phyloP scores from a whole-genome alignment of 2,797 vertebrate species.

The Eospalax fontanierii region DNA sequence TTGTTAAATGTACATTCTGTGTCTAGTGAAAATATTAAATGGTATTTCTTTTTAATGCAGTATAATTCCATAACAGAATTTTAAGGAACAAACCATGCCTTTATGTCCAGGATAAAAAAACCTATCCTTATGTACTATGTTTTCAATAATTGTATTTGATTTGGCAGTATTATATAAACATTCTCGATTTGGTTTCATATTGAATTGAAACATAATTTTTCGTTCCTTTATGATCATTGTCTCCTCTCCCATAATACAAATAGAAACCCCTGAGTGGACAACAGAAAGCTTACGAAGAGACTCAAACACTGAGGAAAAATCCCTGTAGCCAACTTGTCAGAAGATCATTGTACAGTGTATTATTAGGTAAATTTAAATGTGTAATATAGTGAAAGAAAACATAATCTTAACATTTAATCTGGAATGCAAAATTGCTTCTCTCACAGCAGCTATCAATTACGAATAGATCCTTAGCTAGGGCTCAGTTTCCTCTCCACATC shows the following conservation, averaged over 20 bases:
- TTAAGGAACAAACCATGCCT: slow-evolving; percentile 28
- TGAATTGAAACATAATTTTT: not conserved
- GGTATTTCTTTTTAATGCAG: slow-evolving; percentile 62
- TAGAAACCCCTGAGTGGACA: not conserved
- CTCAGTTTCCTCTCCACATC: too few species aligned
- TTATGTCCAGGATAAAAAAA: not conserved
- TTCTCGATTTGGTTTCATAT: not conserved
- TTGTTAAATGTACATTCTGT: slow-evolving; percentile 56
- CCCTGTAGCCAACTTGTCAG: not conserved
- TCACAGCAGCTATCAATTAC: too few species aligned
- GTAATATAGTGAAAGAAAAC: not conserved
- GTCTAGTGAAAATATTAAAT: slow-evolving; percentile 76
- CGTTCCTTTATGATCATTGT: not conserved
- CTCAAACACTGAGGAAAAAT: not conserved
- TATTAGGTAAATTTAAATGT: not conserved
- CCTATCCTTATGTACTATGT: not conserved
- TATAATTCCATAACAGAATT: slow-evolving; percentile 59
- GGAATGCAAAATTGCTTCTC: too few species aligned
- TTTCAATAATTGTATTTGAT: not conserved
- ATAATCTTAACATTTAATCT: too few species aligned
- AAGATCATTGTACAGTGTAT: not conserved
- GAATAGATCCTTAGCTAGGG: too few species aligned
- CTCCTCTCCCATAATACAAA: not conserved
- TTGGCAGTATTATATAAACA: not conserved
- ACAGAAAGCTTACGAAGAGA: not conserved